A percentile compares a stretch with the other conserved stretches of the same genome.
phyloP scores from a whole-genome alignment of 2,797 vertebrate genomes.

The Coilia nasus region DNA sequence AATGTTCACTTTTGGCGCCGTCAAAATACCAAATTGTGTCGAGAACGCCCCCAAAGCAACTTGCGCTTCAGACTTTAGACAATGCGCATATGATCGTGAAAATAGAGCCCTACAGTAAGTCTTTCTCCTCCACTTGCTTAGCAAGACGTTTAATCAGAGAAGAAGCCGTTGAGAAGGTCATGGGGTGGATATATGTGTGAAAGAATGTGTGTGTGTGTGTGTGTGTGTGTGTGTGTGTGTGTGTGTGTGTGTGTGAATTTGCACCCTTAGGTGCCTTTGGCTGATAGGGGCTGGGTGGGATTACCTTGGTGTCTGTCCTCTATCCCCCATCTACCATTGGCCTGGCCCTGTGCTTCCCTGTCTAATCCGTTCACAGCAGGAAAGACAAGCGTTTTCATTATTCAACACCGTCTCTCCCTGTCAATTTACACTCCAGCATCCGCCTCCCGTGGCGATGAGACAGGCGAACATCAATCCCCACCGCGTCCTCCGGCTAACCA shows the following conservation, averaged over 20 bases:
- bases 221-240: neutral
- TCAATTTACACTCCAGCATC: constrained; percentile 3
- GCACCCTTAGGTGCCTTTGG: constrained; percentile 15
- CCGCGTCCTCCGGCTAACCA: neutral
- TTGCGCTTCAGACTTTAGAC: too few species aligned
- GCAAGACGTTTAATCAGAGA: neutral
- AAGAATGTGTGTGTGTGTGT: neutral
- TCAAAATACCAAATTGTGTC: too few species aligned
- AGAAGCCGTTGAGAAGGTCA: neutral
- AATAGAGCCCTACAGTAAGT: too few species aligned
- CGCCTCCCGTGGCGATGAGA: constrained; percentile 1
- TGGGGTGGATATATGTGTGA: neutral
- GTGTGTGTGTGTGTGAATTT: neutral
- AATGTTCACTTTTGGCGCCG: too few species aligned
- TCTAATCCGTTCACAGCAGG: constrained; percentile 39
- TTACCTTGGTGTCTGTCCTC: neutral
- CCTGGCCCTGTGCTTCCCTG: constrained; percentile 4
- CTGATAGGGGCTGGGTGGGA: neutral
- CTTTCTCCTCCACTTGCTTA: neutral
- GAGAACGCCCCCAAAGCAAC: too few species aligned
- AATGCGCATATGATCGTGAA: too few species aligned
- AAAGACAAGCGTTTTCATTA: constrained; percentile 36
- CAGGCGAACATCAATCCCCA: neutral
- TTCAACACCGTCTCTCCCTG: constrained; percentile 19
- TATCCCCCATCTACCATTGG: neutral